Base-by-base conservation (phyloP, 2,888 invertebrate species). In the Lucinisca nassula region DNA sequence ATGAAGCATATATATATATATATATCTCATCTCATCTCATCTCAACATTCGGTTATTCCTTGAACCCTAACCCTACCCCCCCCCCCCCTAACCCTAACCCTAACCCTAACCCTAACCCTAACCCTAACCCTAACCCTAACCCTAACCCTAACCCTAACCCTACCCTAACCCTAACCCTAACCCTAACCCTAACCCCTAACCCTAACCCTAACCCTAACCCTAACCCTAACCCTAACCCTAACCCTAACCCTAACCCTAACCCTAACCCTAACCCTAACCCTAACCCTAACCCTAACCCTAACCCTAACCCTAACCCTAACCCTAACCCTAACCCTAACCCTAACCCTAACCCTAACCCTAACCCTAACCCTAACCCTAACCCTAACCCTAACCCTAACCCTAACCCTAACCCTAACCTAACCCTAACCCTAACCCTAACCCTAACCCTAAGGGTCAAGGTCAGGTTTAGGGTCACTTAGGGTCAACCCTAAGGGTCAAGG, bases 121-220 rank as follows among this genome's bases (percentile, higher is more conserved):
- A 87, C 89, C 91, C 88, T 88, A 91, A 90, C 91, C 89, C 89
- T 88, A 90, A 90, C 86, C 91, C 90, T 88, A 90, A 91, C 91
- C 92, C 87, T 85, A 88, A 87, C 88, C 91, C 90, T 88, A 92
- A 89, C 88, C 91, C n/a, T n/a, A n/a, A n/a, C n/a, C n/a, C n/a
- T n/a, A n/a, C n/a, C n/a, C n/a, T n/a, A n/a, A n/a, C n/a, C n/a
- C n/a, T n/a, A n/a, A n/a, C n/a, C n/a, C n/a, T n/a, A n/a, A n/a
- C n/a, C n/a, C n/a, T n/a, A n/a, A n/a, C n/a, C n/a, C n/a, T n/a
- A n/a, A n/a, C n/a, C n/a, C n/a, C n/a, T n/a, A n/a, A n/a, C n/a
- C n/a, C 90, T 85, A 85, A 91, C 89, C 92, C 89, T 85, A 87
- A 86, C 88, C 88, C 89, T 82, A 87, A 88, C 87, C 91, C 89